Evolutionary conservation across 2,113 vertebrate species (phyloP).

Genomic region (Psettodes erumei): DNA sequence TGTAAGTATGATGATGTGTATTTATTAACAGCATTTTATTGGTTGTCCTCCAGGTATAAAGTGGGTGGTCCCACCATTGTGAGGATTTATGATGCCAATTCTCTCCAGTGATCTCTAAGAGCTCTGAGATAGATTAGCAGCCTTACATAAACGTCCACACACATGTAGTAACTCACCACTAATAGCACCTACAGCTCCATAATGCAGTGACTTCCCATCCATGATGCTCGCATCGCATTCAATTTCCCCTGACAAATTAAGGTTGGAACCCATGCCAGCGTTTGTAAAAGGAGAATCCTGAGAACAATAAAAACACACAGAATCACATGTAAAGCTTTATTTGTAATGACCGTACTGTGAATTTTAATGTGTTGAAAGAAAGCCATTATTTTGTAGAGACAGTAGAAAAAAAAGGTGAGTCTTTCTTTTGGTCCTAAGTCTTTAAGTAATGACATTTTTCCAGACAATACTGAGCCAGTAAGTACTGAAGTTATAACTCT

Average conservation of each 20-base stretch:
- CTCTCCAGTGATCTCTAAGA: neutral
- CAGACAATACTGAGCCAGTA: neutral
- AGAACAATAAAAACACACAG: conserved; percentile 64
- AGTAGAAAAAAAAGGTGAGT: neutral
- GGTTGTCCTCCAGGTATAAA: conserved; percentile 7
- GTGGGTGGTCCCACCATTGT: conserved; percentile 2
- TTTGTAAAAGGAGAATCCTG: conserved; percentile 99
- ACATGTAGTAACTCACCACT: conserved; percentile 84
- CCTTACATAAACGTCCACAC: neutral
- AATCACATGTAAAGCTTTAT: conserved; percentile 43
- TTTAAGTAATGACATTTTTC: neutral
- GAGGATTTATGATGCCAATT: conserved; percentile 1
- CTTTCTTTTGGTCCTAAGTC: neutral
- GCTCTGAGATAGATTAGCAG: conserved; percentile 2
- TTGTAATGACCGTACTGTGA: conserved; percentile 1
- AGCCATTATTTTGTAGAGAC: neutral
- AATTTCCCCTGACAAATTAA: conserved; percentile 96
- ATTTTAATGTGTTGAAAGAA: neutral
- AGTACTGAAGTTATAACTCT: neutral
- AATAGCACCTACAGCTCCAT: conserved; percentile 95
- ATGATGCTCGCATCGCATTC: conserved; percentile 99
- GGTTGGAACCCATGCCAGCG: conserved; percentile 97
- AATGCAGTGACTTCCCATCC: conserved; percentile 97
- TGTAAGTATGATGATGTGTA: neutral
- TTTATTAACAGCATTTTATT: conserved; percentile 8